phyloP scores from a whole-genome alignment of 2,888 invertebrate genomes.

The Sabellastarte sp. region DNA sequence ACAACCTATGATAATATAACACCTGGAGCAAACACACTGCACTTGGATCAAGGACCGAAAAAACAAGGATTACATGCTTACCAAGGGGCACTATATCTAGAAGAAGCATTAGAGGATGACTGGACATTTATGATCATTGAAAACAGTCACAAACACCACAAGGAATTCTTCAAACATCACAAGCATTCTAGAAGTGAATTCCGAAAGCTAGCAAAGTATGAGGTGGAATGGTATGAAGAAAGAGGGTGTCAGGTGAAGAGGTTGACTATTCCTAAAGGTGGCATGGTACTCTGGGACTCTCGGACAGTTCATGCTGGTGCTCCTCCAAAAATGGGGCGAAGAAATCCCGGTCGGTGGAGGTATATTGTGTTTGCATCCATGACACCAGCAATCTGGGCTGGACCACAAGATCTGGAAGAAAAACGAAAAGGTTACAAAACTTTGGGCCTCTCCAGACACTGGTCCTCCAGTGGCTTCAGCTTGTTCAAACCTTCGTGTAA shows the following conservation, averaged over 20 bases:
- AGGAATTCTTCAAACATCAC: conserved; percentile 31
- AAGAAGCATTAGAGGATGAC: conserved; percentile 35
- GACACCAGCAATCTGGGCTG: conserved; percentile 47
- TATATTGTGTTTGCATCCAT: conserved; percentile 45
- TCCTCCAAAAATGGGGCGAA: conserved; percentile 35
- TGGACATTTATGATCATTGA: conserved; percentile 27
- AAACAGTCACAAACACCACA: conserved; percentile 31
- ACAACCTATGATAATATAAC: conserved; percentile 25
- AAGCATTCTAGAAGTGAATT: conserved; percentile 23
- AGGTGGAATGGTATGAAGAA: conserved; percentile 31
- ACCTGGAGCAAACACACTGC: conserved; percentile 32
- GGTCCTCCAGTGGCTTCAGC: conserved; percentile 39
- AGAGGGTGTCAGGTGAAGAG: conserved; percentile 34
- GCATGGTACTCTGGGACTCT: conserved; percentile 50
- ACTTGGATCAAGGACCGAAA: conserved; percentile 40
- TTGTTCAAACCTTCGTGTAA: conserved; percentile 21
- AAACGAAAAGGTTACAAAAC: conserved; percentile 38
- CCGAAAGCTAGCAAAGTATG: conserved; percentile 27
- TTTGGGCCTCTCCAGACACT: conserved; percentile 37
- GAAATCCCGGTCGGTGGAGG: conserved; percentile 41
- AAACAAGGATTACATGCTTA: conserved; percentile 46
- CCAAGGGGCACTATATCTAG: conserved; percentile 41
- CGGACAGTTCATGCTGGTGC: conserved; percentile 47
- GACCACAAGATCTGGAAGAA: conserved; percentile 29
- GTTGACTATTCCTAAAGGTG: conserved; percentile 45